phyloP scores from a whole-genome alignment of 2,113 vertebrate genomes.

The Gobio gobio region DNA sequence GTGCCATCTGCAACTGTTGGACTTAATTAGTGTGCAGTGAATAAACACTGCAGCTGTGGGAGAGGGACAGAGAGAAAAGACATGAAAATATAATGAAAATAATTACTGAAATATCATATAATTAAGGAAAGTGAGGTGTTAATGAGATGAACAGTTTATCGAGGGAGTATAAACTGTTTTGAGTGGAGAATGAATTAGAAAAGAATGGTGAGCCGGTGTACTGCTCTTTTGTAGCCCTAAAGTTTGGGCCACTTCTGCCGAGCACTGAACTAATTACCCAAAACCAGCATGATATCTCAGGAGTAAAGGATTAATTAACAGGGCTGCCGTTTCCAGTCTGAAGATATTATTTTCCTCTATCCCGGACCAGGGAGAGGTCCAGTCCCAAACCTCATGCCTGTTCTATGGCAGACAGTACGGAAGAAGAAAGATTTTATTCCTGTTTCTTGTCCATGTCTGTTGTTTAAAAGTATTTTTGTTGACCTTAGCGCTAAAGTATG shows the following conservation, averaged over 20 bases:
- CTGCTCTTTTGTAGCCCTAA: background rate
- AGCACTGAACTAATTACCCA: slow-evolving; percentile 24
- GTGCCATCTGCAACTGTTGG: slow-evolving; percentile 22
- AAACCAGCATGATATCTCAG: slow-evolving; percentile 31
- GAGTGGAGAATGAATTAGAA: slow-evolving; percentile 1
- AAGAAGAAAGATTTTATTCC: slow-evolving; percentile 1
- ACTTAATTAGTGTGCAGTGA: slow-evolving; percentile 14
- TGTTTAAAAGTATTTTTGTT: slow-evolving; percentile 1
- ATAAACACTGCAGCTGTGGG: slow-evolving; percentile 13
- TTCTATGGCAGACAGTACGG: background rate
- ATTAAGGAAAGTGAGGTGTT: background rate
- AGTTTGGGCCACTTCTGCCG: background rate
- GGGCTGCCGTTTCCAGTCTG: background rate
- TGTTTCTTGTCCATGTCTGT: background rate
- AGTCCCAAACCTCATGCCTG: background rate
- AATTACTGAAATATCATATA: slow-evolving; percentile 36
- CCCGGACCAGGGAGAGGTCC: background rate
- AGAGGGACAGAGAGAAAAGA: background rate
- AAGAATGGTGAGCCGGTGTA: background rate
- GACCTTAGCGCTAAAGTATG: background rate
- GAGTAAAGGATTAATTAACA: slow-evolving; percentile 28
- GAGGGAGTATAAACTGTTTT: slow-evolving; percentile 5
- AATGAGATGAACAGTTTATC: slow-evolving; percentile 24
- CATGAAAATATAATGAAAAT: slow-evolving; percentile 13
- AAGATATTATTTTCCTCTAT: slow-evolving; percentile 8